Evolutionary conservation across 2,797 vertebrate species (phyloP), one percentile per base, ranked within the genome.

Genomic region (Diplodus sargus): DNA sequence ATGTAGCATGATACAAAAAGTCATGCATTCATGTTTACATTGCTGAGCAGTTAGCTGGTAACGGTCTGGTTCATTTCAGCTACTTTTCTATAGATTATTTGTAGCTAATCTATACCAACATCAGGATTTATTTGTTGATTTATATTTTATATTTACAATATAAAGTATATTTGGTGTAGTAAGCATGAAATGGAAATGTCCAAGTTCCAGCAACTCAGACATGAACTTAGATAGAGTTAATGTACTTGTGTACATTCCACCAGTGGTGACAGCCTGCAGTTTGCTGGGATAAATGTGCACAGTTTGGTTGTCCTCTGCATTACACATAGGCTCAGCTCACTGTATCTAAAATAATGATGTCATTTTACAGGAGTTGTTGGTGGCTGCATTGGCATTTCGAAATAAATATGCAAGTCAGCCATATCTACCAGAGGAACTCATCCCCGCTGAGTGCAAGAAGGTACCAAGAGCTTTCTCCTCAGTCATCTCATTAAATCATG

Each of bases 311-410:
- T 52, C 3, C 14, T 62, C 17, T 68, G 28, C 8, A 22, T 5
- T 69, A 23, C 8, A 16, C 30, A 14, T 51, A 1, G 9, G 20
- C 4, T 51, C 3, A 14, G 34, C 5, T 34, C 34, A 34, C 30
- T 34, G 34, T 34, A 57, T 23, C 66, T 1, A 57, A 61, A 17
- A 2, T 25, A 18, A 12, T 67, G 1, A 5, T 78, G 8, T 75
- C 14, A 66, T 68, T 80, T 85, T 73, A 23, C 66, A 98, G 98
- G 92, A 95, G 0, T 65, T 93, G 45, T 75, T 98, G 30, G 57
- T 90, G 0, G 90, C 90, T 85, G 97, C 96, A 0, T 70, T 99
- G 43, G 84, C 90, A 60, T 99, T 99, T 85, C 95, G 97, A 75
- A 99, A 99, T 76, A 92, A 87, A 51, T 96, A 95, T 87, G 95